A percentile compares a stretch with the other conserved stretches of the same genome.
Conservation (phyloP, 30 jellyfish, hydroid and myxozoan species). For the Turritopsis rubra region DNA sequence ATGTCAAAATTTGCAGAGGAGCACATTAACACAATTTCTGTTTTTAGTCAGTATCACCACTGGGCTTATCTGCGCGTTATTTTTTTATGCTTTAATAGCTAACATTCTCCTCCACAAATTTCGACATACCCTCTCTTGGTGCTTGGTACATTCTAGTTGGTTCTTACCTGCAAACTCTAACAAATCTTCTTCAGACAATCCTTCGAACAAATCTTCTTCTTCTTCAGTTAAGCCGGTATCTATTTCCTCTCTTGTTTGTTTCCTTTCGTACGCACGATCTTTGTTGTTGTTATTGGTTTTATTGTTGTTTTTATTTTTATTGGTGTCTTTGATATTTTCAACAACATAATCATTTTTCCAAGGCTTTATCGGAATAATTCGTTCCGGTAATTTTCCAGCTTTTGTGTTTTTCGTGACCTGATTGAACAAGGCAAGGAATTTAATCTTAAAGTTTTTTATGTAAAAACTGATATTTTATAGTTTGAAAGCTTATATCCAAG, state of each 20-base stretch:
- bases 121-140: too few relatives aligned
- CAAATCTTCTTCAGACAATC: background rate
- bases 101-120: too few relatives aligned
- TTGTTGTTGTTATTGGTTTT: background rate
- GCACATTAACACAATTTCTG: too few relatives aligned
- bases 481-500: too few relatives aligned
- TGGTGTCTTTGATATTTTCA: background rate
- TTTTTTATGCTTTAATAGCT: too few relatives aligned
- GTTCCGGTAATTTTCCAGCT: background rate
- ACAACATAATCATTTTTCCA: background rate
- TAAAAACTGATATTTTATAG: too few relatives aligned
- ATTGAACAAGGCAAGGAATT: background rate
- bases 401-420: conserved; percentile 10
- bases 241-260: background rate
- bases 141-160: background rate
- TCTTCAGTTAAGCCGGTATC: background rate
- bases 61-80: too few relatives aligned
- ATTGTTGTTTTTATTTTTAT: background rate
- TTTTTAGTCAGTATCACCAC: too few relatives aligned
- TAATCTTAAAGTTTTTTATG: too few relatives aligned
- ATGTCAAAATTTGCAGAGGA: too few relatives aligned
- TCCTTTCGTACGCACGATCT: background rate
- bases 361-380: background rate
- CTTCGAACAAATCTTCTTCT: conserved; percentile 8
- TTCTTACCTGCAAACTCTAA: conserved; percentile 5